Conservation (phyloP, 2,113 vertebrate species). For the Paraplagusia blochii region DNA sequence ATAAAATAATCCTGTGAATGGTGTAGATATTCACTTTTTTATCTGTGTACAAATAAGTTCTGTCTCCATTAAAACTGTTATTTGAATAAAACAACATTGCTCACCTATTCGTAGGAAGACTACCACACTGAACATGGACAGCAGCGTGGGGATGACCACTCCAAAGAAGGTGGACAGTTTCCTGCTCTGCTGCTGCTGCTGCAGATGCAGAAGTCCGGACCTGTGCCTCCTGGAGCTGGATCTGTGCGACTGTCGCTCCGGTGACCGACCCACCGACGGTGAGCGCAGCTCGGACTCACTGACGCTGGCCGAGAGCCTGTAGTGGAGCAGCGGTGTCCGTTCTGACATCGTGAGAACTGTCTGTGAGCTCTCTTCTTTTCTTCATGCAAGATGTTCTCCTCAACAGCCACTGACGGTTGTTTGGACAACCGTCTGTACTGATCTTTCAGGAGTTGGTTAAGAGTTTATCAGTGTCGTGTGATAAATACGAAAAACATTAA, state of each 20-base stretch:
- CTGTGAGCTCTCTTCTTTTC: not conserved
- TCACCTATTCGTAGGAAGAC: slow-evolving; percentile 87
- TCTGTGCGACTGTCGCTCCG: slow-evolving; percentile 26
- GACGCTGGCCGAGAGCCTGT: slow-evolving; percentile 79
- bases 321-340: slow-evolving; percentile 83
- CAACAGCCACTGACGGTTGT: too few species aligned
- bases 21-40: too few species aligned
- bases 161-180: slow-evolving; percentile 87
- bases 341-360: slow-evolving; percentile 70
- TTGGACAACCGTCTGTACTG: not conserved
- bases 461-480: slow-evolving; percentile 3
- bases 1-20: too few species aligned
- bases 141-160: slow-evolving; percentile 86
- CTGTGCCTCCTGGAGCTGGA: slow-evolving; percentile 13
- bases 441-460: not conserved
- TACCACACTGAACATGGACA: slow-evolving; percentile 93
- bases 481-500: not conserved
- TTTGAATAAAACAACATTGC: slow-evolving; percentile 20
- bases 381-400: not conserved
- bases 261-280: slow-evolving; percentile 44
- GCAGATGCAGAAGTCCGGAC: not conserved
- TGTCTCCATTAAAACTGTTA: too few species aligned
- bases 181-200: slow-evolving; percentile 39
- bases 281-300: slow-evolving; percentile 62
- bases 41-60: too few species aligned